These are phyloP conservation scores for Phthorimaea operculella DNA, from an alignment of 1,140 invertebrate species.

Conservation along the genomic window DNA sequence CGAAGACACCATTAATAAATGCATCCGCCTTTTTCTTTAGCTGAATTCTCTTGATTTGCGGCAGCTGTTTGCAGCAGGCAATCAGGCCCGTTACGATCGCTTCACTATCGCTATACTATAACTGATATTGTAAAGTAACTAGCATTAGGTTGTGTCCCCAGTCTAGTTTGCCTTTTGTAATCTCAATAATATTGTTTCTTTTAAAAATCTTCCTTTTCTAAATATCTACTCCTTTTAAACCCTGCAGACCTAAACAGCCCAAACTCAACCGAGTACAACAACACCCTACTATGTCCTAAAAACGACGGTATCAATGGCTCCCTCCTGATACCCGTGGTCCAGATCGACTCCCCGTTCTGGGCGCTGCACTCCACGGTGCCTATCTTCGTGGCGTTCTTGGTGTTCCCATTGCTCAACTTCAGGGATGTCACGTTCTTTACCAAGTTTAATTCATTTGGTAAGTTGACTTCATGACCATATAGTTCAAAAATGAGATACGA, in stretches of 20 bases:
- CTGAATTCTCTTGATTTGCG: too few relatives aligned
- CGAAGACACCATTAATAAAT: too few relatives aligned
- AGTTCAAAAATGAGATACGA: too few relatives aligned
- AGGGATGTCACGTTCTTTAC: conserved; percentile 92
- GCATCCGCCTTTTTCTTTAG: too few relatives aligned
- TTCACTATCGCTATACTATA: too few relatives aligned
- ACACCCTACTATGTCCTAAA: conserved; percentile 61
- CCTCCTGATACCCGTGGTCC: conserved; percentile 28
- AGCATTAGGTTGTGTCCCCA: too few relatives aligned
- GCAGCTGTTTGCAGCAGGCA: too few relatives aligned
- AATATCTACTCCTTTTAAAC: background rate
- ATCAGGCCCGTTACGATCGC: too few relatives aligned
- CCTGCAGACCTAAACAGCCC: conserved; percentile 30
- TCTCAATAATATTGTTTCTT: too few relatives aligned
- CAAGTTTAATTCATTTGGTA: conserved; percentile 92
- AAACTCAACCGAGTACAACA: conserved; percentile 33
- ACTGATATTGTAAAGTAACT: too few relatives aligned
- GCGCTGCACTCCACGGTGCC: conserved; percentile 83
- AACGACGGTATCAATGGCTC: conserved; percentile 26
- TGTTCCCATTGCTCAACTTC: conserved; percentile 87
- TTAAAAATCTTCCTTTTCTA: too few relatives aligned
- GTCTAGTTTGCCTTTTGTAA: too few relatives aligned
- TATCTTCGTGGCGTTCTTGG: conserved; percentile 78
- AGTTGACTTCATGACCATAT: conserved; percentile 22
- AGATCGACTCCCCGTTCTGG: conserved; percentile 68